Evolutionary conservation across 92 coral and sea anemone genomes (phyloP), one percentile per base, ranked within the genome.

Genomic region (Epizoanthus stellaris): DNA sequence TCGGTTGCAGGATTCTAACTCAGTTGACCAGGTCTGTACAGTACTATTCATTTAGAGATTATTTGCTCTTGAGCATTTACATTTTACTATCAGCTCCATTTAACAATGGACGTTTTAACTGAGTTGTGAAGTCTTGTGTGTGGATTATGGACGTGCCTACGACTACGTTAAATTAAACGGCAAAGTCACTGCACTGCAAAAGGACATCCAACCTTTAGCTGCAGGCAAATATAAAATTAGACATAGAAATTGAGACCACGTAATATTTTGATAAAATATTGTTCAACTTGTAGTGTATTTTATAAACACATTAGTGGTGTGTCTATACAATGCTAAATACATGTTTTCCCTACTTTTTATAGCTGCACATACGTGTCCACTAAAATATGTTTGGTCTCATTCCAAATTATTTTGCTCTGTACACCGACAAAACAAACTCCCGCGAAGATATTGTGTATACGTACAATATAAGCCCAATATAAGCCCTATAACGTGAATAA

Each of bases 311-410:
- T 67, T 34, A 67, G 43, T 42, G 16, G 15, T 4, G 16, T 38
- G 23, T 68, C 20, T 3, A 25, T 68, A 68, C 3, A 68, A 13
- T 68, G 45, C 20, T 68, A 36, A 68, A 10, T 14, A 15, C 52
- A 9, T 38, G 11, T 13, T 68, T 15, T 38, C 42, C 11, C 45
- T 19, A 6, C 73, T 14, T 34, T 67, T 67, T 34, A 54, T 43
- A 69, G 52, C 45, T 15, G 19, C 34, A n/a, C 39, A 0, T 16
- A 23, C 40, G 49, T 34, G 36, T 38, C 47, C 36, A 45, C 42
- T 47, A 72, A 71, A 72, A 72, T 45, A 54, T 43, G 38, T 47
- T 72, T 72, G 39, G 77, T 21, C 60, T 72, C 16, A 49, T 6
- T 47, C 52, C n/a, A 67, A 30, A 17, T 21, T 39, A 70, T 70